Evolutionary conservation across 37 sponge, comb jelly and placozoan genomes (phyloP), one percentile per base, ranked within the genome.

Genomic region (Ephydatia muelleri): DNA sequence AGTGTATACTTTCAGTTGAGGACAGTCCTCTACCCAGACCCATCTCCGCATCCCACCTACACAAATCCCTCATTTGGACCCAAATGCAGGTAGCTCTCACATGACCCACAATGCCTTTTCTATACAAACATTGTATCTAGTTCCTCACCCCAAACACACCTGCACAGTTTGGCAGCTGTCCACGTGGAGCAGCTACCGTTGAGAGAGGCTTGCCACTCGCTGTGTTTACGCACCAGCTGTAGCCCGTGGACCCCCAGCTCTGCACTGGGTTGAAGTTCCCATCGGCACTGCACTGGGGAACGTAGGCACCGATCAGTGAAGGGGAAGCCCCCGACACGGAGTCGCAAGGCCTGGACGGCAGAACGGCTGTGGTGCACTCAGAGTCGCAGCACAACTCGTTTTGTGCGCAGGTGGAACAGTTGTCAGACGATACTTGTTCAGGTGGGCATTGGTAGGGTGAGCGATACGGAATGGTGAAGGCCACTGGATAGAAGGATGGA

Each of bases 221-320:
- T 0, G 26, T 65, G 38, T 86, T 73, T 30, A 91, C 92, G 80
- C 92, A 91, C 92, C 92, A 91, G 37, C 87, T 86, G 32, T 77
- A 86, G 21, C 85, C 91, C 49, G 73, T 83, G 33, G 77, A 77
- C 26, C 47, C 80, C 29, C 57, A 65, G 72, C 91, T 87, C 78
- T 91, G 92, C 57, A 86, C 69, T 39, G 37, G 30, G 19, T 79
- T 66, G 49, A 87, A 87, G 29, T 30, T 80, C 12, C 92, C 87
- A 80, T 91, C 87, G 3, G 34, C 73, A 2, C 83, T 77, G 80
- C 92, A 91, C 64, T 38, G 38, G 2, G 92, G 92, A 11, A 77
- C 43, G 70, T 72, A 87, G 27, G 72, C 65, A 28, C 84, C 87
- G 11, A 70, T 3, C 1, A 21, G 57, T 11, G 57, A 57, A 11